A percentile compares a stretch with the other conserved stretches of the same genome.
Conservation (phyloP, 2,113 vertebrate species). For the Saguinus midas region DNA sequence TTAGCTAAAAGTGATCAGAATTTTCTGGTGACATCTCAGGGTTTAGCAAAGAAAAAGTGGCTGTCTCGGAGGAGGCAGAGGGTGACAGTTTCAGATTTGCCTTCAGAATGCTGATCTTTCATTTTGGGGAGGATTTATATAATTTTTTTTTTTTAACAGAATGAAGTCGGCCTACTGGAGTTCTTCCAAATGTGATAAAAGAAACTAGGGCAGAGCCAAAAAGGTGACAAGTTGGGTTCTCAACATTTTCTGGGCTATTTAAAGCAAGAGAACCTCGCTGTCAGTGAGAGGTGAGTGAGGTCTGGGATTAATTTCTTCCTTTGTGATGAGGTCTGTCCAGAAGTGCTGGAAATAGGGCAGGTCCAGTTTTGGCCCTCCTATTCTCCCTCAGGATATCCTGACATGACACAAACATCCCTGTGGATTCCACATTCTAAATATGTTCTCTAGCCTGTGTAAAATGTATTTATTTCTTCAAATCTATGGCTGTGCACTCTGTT, state of each 20-base stretch:
- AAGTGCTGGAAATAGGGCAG: background rate
- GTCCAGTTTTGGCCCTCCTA: background rate
- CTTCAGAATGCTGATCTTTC: conserved; percentile 41
- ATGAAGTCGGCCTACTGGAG: conserved; percentile 93
- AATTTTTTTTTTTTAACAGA: conserved; percentile 82
- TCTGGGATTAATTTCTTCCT: background rate
- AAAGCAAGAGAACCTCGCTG: conserved; percentile 87
- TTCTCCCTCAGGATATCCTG: background rate
- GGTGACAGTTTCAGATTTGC: background rate
- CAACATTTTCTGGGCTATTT: conserved; percentile 90
- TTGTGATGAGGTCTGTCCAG: background rate
- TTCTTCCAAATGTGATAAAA: conserved; percentile 92
- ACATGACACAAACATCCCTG: background rate
- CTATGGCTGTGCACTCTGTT: background rate
- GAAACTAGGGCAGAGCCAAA: conserved; percentile 89
- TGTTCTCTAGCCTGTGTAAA: background rate
- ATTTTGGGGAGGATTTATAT: background rate
- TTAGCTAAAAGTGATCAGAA: background rate
- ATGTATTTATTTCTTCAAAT: background rate
- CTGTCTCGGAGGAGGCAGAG: background rate
- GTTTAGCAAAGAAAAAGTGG: background rate
- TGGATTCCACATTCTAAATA: background rate
- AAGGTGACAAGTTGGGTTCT: conserved; percentile 96
- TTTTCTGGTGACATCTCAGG: background rate
- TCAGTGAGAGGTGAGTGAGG: conserved; percentile 91